Evolutionary conservation across 1,140 invertebrate genomes (phyloP), one percentile per base, ranked within the genome.

Genomic region (Platorchestia sp.): DNA sequence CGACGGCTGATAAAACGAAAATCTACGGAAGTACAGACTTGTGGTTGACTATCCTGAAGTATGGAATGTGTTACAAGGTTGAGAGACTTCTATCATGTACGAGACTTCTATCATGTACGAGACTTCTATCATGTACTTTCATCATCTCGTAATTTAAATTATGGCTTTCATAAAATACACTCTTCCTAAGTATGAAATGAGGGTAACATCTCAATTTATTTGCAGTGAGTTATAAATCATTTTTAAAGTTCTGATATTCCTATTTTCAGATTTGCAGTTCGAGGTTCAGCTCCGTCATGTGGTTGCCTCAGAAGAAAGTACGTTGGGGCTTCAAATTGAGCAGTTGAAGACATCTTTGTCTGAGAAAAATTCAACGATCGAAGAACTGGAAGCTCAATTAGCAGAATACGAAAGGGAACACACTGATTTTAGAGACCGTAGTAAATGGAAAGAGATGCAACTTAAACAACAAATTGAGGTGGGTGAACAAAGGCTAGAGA

Each of bases 211-310:
- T n/a, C n/a, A n/a, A n/a, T n/a, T n/a, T n/a, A n/a, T n/a, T n/a
- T n/a, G n/a, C n/a, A n/a, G n/a, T n/a, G n/a, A n/a, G n/a, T n/a
- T n/a, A n/a, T n/a, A n/a, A n/a, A n/a, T n/a, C 6, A 51, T 51
- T 51, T 51, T 7, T 51, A 22, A 75, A 3, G 3, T 36, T 6
- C 43, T 7, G n/a, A 59, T 47, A 10, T 41, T 42, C n/a, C 36
- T 59, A 45, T 53, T 96, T 96, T 0, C 96, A 96, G 96, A 96
- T 42, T 95, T 96, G 93, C 95, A 96, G 95, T 96, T 96, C 41
- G 96, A 96, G 95, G 89, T 47, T 0, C 96, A 96, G 95, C 95
- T 96, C 51, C 95, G 95, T 3, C 95, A 95, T 1, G 95, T 96
- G 86, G 95, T 95, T 1, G 86, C 95, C 47, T 45, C 95, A 0